These are phyloP conservation scores for Sander vitreus DNA, from an alignment of 2,113 vertebrate species.

Conservation along the genomic window DNA sequence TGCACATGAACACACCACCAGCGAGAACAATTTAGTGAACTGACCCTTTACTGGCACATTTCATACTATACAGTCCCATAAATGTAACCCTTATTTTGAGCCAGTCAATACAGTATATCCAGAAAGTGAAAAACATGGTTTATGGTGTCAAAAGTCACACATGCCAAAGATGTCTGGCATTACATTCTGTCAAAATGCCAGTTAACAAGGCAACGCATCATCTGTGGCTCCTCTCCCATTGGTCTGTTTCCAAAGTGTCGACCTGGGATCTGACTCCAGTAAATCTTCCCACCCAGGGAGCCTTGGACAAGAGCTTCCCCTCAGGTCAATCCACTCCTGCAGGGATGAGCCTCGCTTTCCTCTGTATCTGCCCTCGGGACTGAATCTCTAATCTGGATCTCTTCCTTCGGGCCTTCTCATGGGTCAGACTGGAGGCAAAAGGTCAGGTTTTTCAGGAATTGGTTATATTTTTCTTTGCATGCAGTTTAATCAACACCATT, in stretches of 20 bases:
- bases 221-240: slow-evolving; percentile 52
- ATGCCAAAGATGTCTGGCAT: slow-evolving; percentile 75
- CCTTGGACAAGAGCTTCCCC: slow-evolving; percentile 29
- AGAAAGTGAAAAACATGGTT: slow-evolving; percentile 51
- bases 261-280: slow-evolving; percentile 78
- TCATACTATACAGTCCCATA: neutral
- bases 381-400: slow-evolving; percentile 29
- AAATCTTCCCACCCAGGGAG: slow-evolving; percentile 78
- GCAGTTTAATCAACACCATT: slow-evolving; percentile 8
- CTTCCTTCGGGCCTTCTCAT: slow-evolving; percentile 3
- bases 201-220: slow-evolving; percentile 67
- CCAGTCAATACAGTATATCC: slow-evolving; percentile 40
- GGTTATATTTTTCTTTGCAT: neutral
- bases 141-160: slow-evolving; percentile 68
- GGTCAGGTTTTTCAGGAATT: neutral
- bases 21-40: neutral
- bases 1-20: neutral
- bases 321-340: slow-evolving; percentile 41
- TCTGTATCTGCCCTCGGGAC: slow-evolving; percentile 24
- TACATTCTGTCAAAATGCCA: slow-evolving; percentile 64
- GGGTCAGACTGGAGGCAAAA: slow-evolving; percentile 18
- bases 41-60: neutral
- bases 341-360: slow-evolving; percentile 42
- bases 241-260: slow-evolving; percentile 65
- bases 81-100: neutral